Evolutionary conservation across 1,140 invertebrate genomes (phyloP), one percentile per base, ranked within the genome.

Genomic region (Gonatopus flavifemur): DNA sequence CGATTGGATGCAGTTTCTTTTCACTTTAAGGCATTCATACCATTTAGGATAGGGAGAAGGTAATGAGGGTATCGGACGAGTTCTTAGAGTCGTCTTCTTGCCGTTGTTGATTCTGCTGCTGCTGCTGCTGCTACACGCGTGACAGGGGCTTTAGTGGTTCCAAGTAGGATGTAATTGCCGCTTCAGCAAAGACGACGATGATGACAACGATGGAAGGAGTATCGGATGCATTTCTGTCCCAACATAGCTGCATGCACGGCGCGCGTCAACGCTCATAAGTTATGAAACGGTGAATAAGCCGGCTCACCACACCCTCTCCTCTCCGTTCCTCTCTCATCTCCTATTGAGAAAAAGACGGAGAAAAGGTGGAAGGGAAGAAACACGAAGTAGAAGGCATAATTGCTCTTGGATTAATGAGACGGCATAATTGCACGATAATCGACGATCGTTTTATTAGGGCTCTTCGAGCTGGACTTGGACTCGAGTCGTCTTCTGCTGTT

Each of bases 391-490:
- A 41, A 54, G 56, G 49, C 46, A 64, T 74, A 76, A 74, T 74
- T 77, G 66, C 67, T 46, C 52, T 41, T 64, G 71, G 71, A 77
- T 77, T 77, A 76, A 76, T 76, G 72, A 76, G 73, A 76, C 73
- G 72, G 72, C 71, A 76, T 77, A 76, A 76, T 77, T 76, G 69
- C 72, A 72, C 67, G 70, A 73, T 74, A 74, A 76, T 75, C 71
- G 69, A 45, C 72, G 64, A 76, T 76, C 70, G 71, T 75, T 75
- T 76, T 73, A 70, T 76, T 76, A 73, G 69, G 62, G 50, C 57
- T 51, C 32, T 33, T 39, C 44, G 36, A 20, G 44, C 15, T 12
- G 35, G 48, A 35, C 38, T 44, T 52, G 35, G 50, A 60, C 49
- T 59, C 37, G 12, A n/a, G 28, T 12, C 21, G 15, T 25, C 10